Evolutionary conservation across 2,113 vertebrate species (phyloP), one percentile per base, ranked within the genome.

Genomic region (Eolophus roseicapilla): DNA sequence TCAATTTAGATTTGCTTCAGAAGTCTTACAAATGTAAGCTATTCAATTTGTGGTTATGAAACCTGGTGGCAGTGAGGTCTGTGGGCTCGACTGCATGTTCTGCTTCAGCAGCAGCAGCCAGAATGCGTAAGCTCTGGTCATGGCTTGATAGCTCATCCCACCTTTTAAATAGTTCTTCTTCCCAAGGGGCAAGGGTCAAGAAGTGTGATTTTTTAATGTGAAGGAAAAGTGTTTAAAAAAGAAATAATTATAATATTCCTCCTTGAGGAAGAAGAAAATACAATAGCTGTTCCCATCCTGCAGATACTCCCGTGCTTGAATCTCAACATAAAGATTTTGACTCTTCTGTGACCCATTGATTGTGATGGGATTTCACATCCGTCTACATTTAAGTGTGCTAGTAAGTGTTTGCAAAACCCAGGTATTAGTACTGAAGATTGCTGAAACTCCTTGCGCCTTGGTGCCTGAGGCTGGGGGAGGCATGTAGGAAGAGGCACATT

Each of bases 211-310:
- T 80, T 76, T 65, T 60, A 49, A 50, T 13, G 33, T 73, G 13
- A 69, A 47, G 24, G 12, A 52, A 59, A 90, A 80, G 27, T 44
- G 4, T 49, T 93, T 65, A 17, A 47, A 49, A 74, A 17, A 70
- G 8, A 11, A 88, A 50, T 71, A 59, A 68, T 55, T 77, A 16
- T 65, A 44, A 20, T 65, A 44, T 33, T 41, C 13, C 11, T 82
- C 19, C 29, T 64, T 31, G 17, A 59, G 55, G 6, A 62, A 78
- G 19, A 49, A 89, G 67, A 83, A 53, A 49, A 8, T 3, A 14
- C 0, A 0, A 11, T 7, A 46, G 11, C 3, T 64, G 4, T 49
- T 21, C 24, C 74, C 13, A 50, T 75, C n/a, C n/a, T 10, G 2
- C 47, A 90, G 76, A 69, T 62, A 52, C 35, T 77, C 31, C 27